Conservation (phyloP, 1,140 invertebrate genomes). For the Drosophila fuyamai region DNA sequence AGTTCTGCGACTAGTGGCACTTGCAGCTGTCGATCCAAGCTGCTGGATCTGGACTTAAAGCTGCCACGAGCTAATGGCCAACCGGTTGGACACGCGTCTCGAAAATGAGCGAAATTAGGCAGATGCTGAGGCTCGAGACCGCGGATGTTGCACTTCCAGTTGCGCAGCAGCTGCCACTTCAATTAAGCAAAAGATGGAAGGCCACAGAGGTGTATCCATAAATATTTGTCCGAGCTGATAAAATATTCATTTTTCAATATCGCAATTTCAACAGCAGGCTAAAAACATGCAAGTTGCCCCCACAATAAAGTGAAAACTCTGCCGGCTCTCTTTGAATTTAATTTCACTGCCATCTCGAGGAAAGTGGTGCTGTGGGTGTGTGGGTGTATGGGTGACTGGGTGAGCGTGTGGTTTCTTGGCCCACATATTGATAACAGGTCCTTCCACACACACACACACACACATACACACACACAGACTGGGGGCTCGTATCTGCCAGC, state of each 20-base stretch:
- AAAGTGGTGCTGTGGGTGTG: slow-evolving; percentile 13
- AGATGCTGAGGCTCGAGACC: slow-evolving; percentile 14
- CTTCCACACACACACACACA: slow-evolving; percentile 8
- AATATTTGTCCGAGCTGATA: slow-evolving; percentile 44
- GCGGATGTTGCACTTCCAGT: slow-evolving; percentile 22
- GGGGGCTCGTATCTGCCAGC: slow-evolving; percentile 52
- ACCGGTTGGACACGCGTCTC: slow-evolving; percentile 53
- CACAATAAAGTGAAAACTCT: slow-evolving; percentile 54
- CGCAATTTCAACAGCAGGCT: slow-evolving; percentile 26
- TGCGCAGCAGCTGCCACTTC: slow-evolving; percentile 37
- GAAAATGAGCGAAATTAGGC: slow-evolving; percentile 40
- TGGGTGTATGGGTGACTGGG: slow-evolving; percentile 1
- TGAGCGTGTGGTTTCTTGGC: slow-evolving; percentile 40
- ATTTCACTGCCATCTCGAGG: slow-evolving; percentile 40
- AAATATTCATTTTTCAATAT: slow-evolving; percentile 77
- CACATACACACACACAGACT: slow-evolving; percentile 1
- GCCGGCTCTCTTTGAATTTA: slow-evolving; percentile 58
- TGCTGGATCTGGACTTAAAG: slow-evolving; percentile 1
- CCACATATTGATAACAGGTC: slow-evolving; percentile 57
- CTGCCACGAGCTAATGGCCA: slow-evolving; percentile 36
- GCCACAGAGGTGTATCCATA: slow-evolving; percentile 15
- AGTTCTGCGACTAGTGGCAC: slow-evolving; percentile 10
- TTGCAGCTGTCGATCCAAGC: slow-evolving; percentile 32
- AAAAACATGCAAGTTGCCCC: slow-evolving; percentile 47
- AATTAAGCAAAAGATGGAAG: slow-evolving; percentile 41